A percentile compares a stretch with the other conserved stretches of the same genome.
Conservation (phyloP, 2,797 vertebrate species). For the Sphenopsis melanotis region DNA sequence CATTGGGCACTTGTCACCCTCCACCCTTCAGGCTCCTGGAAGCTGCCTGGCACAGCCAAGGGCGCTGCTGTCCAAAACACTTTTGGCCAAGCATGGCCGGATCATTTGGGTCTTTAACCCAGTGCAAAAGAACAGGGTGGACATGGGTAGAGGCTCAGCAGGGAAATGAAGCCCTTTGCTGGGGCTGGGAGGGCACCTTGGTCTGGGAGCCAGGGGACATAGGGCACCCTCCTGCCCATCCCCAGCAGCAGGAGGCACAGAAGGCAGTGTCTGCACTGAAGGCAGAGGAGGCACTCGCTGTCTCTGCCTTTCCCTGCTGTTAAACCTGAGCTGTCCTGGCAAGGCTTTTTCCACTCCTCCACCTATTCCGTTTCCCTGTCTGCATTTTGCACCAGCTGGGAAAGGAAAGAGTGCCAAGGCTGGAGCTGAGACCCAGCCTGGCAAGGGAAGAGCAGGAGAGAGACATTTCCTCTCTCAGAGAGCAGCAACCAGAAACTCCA, state of each 20-base stretch:
- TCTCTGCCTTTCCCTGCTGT: background rate
- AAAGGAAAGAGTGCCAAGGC: background rate
- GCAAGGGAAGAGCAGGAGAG: background rate
- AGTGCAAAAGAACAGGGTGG: background rate
- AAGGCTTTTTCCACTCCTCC: background rate
- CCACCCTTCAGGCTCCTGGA: rapidly evolving
- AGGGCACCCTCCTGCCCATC: too few species aligned
- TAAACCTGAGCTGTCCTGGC: background rate
- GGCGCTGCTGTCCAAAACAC: background rate
- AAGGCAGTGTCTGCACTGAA: too few species aligned
- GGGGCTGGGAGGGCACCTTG: background rate
- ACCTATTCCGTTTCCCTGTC: background rate
- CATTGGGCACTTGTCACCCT: rapidly evolving
- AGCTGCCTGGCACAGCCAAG: rapidly evolving
- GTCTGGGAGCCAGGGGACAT: background rate
- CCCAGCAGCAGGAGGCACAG: too few species aligned
- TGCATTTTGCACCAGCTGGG: conserved; percentile 12
- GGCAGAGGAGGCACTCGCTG: too few species aligned
- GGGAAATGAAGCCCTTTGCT: background rate
- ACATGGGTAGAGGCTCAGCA: background rate
- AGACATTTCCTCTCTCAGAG: background rate
- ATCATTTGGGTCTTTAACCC: background rate
- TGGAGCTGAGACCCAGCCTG: background rate
- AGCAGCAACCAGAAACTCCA: background rate
- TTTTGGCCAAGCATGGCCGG: background rate